Conservation (phyloP, 1,140 invertebrate genomes). For the Amyelois transitella region DNA sequence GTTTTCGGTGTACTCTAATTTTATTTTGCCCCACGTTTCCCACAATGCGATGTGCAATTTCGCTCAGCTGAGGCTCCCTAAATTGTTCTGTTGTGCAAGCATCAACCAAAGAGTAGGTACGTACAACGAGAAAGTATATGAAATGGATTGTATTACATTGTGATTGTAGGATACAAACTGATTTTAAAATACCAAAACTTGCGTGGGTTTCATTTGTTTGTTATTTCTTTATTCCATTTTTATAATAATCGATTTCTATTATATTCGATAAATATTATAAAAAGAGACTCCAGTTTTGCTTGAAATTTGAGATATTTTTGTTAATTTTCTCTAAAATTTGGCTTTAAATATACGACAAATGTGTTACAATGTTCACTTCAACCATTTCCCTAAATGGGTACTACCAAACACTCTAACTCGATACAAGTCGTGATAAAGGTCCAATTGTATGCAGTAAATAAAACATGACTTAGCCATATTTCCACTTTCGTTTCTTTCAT, state of each 20-base stretch:
- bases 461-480: constrained; percentile 73
- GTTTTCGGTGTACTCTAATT: constrained; percentile 32
- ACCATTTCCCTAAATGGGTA: constrained; percentile 44
- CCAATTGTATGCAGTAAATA: constrained; percentile 75
- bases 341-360: constrained; percentile 27
- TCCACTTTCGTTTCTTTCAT: constrained; percentile 65
- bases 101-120: constrained; percentile 28
- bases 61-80: constrained; percentile 31
- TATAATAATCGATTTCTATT: too few relatives aligned
- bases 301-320: too few relatives aligned
- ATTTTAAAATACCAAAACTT: background rate
- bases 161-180: too few relatives aligned
- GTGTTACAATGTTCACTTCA: constrained; percentile 19
- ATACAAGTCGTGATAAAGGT: constrained; percentile 72
- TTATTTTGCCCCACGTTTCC: constrained; percentile 32
- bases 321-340: too few relatives aligned
- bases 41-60: constrained; percentile 38
- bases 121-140: constrained; percentile 12
- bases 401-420: constrained; percentile 57
- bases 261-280: too few relatives aligned
- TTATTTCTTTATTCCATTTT: too few relatives aligned
- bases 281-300: too few relatives aligned
- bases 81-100: constrained; percentile 39
- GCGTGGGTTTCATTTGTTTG: too few relatives aligned
- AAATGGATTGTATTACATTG: too few relatives aligned